Base-by-base conservation (phyloP, 1,140 invertebrate genomes). In the Nixonia krombeini region DNA sequence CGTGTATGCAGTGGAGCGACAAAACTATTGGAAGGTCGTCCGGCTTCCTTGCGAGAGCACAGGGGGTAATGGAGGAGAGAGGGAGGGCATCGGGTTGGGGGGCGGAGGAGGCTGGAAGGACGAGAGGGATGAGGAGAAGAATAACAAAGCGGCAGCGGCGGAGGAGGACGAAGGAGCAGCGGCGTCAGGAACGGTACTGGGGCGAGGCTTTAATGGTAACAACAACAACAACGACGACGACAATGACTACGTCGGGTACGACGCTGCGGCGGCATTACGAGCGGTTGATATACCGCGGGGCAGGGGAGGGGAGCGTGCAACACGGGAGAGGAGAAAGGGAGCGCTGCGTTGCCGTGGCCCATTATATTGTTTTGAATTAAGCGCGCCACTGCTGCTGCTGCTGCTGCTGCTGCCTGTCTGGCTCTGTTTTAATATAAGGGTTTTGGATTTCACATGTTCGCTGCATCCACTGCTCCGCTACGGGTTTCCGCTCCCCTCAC, bases 341-440 rank as follows among this genome's bases (percentile, higher is more conserved):
- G 64, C 66, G 64, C 61, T 68, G 69, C 45, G 70, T 70, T 67
- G 70, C 67, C 62, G 64, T 50, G 67, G 73, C 46, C 66, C 47
- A 78, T 77, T 80, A 77, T 77, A 78, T 78, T 69, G 75, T 77
- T 78, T 75, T 75, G 73, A 73, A 78, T 76, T 75, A 72, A 76
- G 70, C 59, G 65, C 63, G 46, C 40, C 70, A 61, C 61, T 58
- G 68, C 55, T 17, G 28, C n/a, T n/a, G n/a, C n/a, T n/a, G n/a
- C n/a, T n/a, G 44, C 17, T 67, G 59, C n/a, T n/a, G 35, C 49
- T 66, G 73, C 40, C 61, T 59, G 65, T 64, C 62, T 69, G 64
- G 45, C 59, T 68, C 66, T 59, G 75, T 77, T 78, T 79, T 76
- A 79, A 78, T 76, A 74, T 70, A 73, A 78, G 66, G 76, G 75